Evolutionary conservation across 2,797 vertebrate genomes (phyloP).

Genomic region (Hapalemur alaotrensis): DNA sequence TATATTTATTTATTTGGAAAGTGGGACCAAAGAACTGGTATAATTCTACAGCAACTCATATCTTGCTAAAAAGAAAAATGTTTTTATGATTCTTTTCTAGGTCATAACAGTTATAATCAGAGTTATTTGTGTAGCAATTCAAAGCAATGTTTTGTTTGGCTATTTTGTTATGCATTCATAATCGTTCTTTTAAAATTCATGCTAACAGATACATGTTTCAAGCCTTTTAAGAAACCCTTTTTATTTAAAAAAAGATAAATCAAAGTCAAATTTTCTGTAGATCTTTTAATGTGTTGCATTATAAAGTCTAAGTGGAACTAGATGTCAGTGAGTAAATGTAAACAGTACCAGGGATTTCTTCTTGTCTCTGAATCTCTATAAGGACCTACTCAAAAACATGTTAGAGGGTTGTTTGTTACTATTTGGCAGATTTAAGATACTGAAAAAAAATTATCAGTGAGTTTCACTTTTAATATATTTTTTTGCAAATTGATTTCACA

Average conservation of each 20-base stretch:
- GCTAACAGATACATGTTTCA: slow-evolving; percentile 73
- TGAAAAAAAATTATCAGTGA: slow-evolving; percentile 19
- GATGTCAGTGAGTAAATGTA: not conserved
- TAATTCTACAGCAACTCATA: slow-evolving; percentile 80
- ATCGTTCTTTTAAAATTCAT: slow-evolving; percentile 81
- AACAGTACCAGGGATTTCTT: not conserved
- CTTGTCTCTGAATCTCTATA: not conserved
- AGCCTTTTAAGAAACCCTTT: slow-evolving; percentile 71
- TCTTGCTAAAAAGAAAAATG: slow-evolving; percentile 74
- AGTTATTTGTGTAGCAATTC: slow-evolving; percentile 82
- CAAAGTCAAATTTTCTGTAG: slow-evolving; percentile 76
- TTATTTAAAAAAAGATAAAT: slow-evolving; percentile 67
- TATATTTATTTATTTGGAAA: slow-evolving; percentile 85
- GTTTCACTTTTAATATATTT: slow-evolving; percentile 12
- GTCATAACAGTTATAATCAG: slow-evolving; percentile 77
- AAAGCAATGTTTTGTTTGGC: slow-evolving; percentile 75
- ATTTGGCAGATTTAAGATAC: not conserved
- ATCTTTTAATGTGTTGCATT: not conserved
- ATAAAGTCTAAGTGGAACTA: not conserved
- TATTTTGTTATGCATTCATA: slow-evolving; percentile 79
- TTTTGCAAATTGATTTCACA: slow-evolving; percentile 36
- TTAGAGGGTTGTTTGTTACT: not conserved
- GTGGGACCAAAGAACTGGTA: slow-evolving; percentile 77
- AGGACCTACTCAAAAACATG: not conserved
- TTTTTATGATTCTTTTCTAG: slow-evolving; percentile 77